Conservation (phyloP, 2,888 invertebrate genomes). For the Amphipyra berbera region DNA sequence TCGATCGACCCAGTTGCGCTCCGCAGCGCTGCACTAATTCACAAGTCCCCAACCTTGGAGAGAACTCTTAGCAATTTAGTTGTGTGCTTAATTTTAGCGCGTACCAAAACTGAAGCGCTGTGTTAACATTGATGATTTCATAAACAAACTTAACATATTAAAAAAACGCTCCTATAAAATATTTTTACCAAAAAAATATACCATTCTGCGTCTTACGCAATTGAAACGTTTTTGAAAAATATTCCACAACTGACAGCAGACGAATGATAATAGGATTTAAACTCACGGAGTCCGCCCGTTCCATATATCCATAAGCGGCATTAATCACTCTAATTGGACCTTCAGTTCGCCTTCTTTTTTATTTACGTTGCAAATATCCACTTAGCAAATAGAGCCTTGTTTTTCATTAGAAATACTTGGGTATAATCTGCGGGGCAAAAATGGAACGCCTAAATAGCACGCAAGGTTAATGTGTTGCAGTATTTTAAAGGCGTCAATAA, state of each 20-base stretch:
- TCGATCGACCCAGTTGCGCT: constrained; percentile 74
- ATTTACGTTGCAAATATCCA: constrained; percentile 55
- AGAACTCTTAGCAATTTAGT: constrained; percentile 53
- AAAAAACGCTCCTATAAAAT: neutral
- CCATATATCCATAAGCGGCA: constrained; percentile 51
- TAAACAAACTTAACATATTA: neutral
- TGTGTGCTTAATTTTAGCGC: constrained; percentile 70
- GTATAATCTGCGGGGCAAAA: constrained; percentile 70
- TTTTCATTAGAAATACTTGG: constrained; percentile 55
- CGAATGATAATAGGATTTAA: constrained; percentile 25
- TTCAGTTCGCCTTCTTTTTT: constrained; percentile 56
- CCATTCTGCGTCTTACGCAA: neutral
- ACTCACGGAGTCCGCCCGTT: constrained; percentile 26
- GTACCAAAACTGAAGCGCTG: constrained; percentile 68
- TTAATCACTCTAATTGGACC: constrained; percentile 58
- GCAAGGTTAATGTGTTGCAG: constrained; percentile 84
- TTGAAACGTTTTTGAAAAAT: constrained; percentile 5
- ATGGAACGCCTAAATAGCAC: constrained; percentile 77
- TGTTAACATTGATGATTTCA: constrained; percentile 59
- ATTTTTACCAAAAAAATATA: neutral
- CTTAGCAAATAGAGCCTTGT: constrained; percentile 56
- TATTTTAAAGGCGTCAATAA: constrained; percentile 81
- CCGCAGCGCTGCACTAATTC: constrained; percentile 64
- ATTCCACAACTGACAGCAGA: constrained; percentile 4
- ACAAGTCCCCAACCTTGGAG: constrained; percentile 75